Base-by-base conservation (phyloP, 2,113 vertebrate species). In the Triplophysa dalaica region DNA sequence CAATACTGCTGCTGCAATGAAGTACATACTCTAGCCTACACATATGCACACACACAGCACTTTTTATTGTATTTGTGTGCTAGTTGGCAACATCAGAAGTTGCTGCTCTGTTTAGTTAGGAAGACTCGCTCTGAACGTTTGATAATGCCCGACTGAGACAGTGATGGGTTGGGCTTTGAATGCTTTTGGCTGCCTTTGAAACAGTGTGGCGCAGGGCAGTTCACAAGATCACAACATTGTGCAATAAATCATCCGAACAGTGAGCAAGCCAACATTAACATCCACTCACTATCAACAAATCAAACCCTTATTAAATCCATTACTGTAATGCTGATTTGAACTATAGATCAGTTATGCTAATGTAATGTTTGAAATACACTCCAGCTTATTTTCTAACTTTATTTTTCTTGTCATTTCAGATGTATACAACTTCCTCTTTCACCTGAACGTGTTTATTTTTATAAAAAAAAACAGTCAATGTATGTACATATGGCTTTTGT, bases 11-110 rank as follows among this genome's bases (percentile, higher is more conserved):
- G 50, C 17, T 70, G 41, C 43, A 33, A 56, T 63, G 24, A 61
- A 77, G 43, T 62, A 73, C 70, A 67, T 67, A 67, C 52, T 67
- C 61, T 74, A 58, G 48, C 45, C 63, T 17, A 68, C 45, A 67
- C 50, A 58, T 3, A 29, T 3, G 29, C 29, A 29, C 29, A 29
- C 29, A 29, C 29, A 29, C 33, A 48, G 19, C 50, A 17, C 14
- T 52, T 5, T 5, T 17, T 19, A 16, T 33, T n/a, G 7, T 61
- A 11, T 12, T 41, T 43, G 21, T 73, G 52, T 45, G 54, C 24
- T 72, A 58, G 50, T 58, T 24, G 66, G 66, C 54, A 54, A 56
- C 29, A 19, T 68, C 64, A 70, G 43, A 70, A 33, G 29, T 24
- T 33, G 58, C 26, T 61, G 26, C 69, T 72, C 26, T 79, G 38